Percentiles rank a stretch among this genome's conserved stretches.
Evolutionary conservation across 2,888 invertebrate species (phyloP).

Genomic region (Brachypalpus laphriformis): DNA sequence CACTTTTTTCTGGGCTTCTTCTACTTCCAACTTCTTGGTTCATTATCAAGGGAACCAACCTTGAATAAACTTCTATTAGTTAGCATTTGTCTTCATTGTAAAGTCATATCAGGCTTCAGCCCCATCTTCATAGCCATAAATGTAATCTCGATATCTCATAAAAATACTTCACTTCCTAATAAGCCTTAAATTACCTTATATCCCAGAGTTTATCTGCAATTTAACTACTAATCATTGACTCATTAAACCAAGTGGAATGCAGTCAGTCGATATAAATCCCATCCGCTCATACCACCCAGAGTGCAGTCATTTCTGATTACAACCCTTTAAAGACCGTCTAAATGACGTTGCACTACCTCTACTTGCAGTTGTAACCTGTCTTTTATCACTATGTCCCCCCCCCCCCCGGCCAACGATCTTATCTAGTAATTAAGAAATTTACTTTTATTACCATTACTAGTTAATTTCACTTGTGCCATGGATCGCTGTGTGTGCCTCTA

Average conservation of each 20-base stretch:
- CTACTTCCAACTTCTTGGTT: no score
- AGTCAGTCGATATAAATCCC: not conserved
- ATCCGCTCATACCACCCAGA: not conserved
- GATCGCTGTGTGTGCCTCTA: not conserved
- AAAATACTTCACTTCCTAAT: not conserved
- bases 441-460: constrained; percentile 50
- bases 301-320: not conserved
- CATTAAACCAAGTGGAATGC: not conserved
- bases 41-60: no score
- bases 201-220: not conserved
- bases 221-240: not conserved
- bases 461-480: not conserved
- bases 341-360: not conserved
- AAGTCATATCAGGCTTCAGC: not conserved
- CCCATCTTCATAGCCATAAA: not conserved
- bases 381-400: not conserved
- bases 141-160: not conserved
- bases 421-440: constrained; percentile 59
- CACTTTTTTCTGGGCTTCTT: no score
- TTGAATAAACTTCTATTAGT: no score
- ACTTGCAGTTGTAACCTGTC: not conserved
- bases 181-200: no score
- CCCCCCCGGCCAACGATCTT: not conserved
- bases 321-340: not conserved
- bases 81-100: not conserved